These are phyloP conservation scores for Biston betularia DNA, from an alignment of 2,888 invertebrate species.

Conservation along the genomic window DNA sequence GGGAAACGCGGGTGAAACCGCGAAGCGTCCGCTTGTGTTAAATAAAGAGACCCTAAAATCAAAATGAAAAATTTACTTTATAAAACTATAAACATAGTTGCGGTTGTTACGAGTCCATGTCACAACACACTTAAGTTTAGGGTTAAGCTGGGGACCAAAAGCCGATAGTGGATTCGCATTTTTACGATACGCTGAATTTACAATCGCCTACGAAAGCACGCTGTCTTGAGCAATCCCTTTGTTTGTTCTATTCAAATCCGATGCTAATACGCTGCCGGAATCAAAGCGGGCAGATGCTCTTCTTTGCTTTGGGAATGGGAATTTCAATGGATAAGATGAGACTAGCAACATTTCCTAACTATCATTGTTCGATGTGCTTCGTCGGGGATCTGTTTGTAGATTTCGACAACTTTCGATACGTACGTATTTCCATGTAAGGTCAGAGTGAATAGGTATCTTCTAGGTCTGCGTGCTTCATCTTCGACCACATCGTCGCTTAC, in stretches of 20 bases:
- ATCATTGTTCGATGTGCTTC: conserved; percentile 44
- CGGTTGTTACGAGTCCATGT: conserved; percentile 8
- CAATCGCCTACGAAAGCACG: conserved; percentile 85
- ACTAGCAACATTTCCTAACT: conserved; percentile 62
- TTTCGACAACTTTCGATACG: conserved; percentile 37
- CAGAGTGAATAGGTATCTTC: too few relatives aligned
- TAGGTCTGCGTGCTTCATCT: too few relatives aligned
- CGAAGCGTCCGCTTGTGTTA: too few relatives aligned
- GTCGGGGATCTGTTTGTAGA: conserved; percentile 38
- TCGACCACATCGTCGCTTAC: too few relatives aligned
- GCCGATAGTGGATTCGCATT: conserved; percentile 58
- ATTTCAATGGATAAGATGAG: conserved; percentile 71
- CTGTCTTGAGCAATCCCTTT: conserved; percentile 84
- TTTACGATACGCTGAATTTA: conserved; percentile 83
- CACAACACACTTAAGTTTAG: conserved; percentile 21
- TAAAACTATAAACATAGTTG: neutral
- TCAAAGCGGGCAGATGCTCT: conserved; percentile 81
- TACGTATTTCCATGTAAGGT: too few relatives aligned
- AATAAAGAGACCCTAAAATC: neutral
- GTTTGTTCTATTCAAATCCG: conserved; percentile 85
- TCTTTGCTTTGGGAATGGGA: conserved; percentile 75
- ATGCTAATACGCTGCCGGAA: conserved; percentile 84
- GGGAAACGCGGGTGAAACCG: too few relatives aligned
- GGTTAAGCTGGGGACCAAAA: conserved; percentile 42
- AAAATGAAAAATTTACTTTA: neutral